Evolutionary conservation across 1,140 invertebrate species (phyloP), one percentile per base, ranked within the genome.

Genomic region (Babylonia areolata): DNA sequence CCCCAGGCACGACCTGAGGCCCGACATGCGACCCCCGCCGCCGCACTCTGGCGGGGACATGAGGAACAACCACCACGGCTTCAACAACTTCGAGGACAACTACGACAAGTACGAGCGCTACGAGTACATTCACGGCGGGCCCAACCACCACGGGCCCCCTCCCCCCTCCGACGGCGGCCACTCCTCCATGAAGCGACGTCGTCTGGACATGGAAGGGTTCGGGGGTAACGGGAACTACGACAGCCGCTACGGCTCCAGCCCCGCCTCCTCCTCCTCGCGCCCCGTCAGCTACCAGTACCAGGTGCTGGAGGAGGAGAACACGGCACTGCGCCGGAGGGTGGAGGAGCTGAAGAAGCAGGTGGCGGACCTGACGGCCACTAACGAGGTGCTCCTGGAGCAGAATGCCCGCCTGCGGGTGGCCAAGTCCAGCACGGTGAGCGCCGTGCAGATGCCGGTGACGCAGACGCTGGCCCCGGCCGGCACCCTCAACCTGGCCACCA

Each of bases 371-470:
- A 96, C 96, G n/a, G 96, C 97, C 9, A 97, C 97, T 2, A 97
- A 97, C 93, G 97, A 97, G 92, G 97, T 97, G 92, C 94, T 97
- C 0, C 92, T 97, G 79, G 96, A 97, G 89, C 97, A 97, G 94
- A 97, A 97, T 93, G 97, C 97, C 15, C 96, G 97, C 80, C 94
- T 97, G 83, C 95, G 97, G 77, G 95, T 97, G 86, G 95, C 95
- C 42, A 96, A 96, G 86, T 85, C 91, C 23, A 91, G 89, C 58
- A 87, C 89, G 54, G 87, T 92, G 35, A 73, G n/a, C 82, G 64
- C 85, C 12, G 23, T 86, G 15, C 87, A 85, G 11, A 77, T 86
- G 12, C 81, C 85, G 20, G 69, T 54, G n/a, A 88, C 39, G n/a
- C 87, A 88, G 73, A 87, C 90, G 0, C 88, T 91, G 28, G 85